phyloP scores from a whole-genome alignment of 2,888 invertebrate species.

The Glyphotaelius pellucidus region DNA sequence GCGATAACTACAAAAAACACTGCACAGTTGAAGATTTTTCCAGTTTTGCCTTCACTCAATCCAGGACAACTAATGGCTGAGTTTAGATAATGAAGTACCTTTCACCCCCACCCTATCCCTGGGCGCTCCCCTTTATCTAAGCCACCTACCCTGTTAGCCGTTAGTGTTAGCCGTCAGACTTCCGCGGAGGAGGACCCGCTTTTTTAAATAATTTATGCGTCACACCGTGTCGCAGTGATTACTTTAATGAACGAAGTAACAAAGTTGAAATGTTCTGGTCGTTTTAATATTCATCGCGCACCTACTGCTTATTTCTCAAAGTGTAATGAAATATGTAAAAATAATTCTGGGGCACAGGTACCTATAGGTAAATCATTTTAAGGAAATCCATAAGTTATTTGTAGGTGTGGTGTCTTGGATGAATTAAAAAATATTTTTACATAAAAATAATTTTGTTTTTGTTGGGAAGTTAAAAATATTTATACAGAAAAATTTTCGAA shows the following conservation, averaged over 20 bases:
- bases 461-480: too few species aligned
- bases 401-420: too few species aligned
- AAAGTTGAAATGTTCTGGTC: neutral
- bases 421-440: too few species aligned
- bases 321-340: neutral
- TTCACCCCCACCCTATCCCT: neutral
- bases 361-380: too few species aligned
- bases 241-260: neutral
- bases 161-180: neutral
- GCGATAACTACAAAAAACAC: neutral
- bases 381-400: too few species aligned
- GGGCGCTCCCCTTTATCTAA: neutral
- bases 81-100: conserved; percentile 5
- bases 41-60: neutral
- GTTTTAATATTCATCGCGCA: neutral
- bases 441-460: too few species aligned
- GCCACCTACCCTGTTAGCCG: neutral
- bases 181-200: neutral
- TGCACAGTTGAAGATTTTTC: neutral
- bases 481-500: too few species aligned
- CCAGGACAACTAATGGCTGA: neutral
- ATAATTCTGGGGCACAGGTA: too few species aligned
- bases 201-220: conserved; percentile 10
- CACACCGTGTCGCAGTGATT: neutral
- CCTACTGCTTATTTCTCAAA: neutral